phyloP scores from a whole-genome alignment of 2,113 vertebrate species.

The Ellobius talpinus region DNA sequence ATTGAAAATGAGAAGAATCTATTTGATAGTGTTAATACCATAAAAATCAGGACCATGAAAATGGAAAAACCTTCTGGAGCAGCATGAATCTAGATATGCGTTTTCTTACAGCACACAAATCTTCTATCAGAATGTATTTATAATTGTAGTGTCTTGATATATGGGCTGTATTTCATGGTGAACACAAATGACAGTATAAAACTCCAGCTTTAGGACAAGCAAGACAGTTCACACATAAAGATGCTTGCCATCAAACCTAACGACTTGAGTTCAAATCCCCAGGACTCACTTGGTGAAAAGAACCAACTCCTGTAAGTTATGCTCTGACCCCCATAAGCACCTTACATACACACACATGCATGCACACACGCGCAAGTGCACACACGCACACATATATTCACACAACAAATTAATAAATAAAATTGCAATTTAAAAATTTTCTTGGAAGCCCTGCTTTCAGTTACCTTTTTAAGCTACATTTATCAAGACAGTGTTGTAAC shows the following conservation, averaged over 20 bases:
- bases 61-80: not conserved
- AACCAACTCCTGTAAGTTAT: not conserved
- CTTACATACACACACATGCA: too few relatives aligned
- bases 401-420: not conserved
- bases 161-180: not conserved
- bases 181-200: constrained; percentile 27
- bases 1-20: not conserved
- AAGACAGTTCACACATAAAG: not conserved
- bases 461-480: constrained; percentile 37
- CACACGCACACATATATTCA: not conserved
- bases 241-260: not conserved
- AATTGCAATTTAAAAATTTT: not conserved
- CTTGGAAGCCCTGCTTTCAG: not conserved
- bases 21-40: not conserved
- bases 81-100: not conserved
- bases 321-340: not conserved
- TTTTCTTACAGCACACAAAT: not conserved
- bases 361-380: too few relatives aligned
- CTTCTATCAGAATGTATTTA: not conserved
- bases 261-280: not conserved
- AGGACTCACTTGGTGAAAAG: not conserved
- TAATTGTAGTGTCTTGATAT: not conserved
- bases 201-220: not conserved
- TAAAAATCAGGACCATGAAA: not conserved
- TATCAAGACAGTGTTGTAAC: constrained; percentile 37